A percentile compares a stretch with the other conserved stretches of the same genome.
Conservation (phyloP, 2,113 vertebrate species). For the Poecilia latipinna region DNA sequence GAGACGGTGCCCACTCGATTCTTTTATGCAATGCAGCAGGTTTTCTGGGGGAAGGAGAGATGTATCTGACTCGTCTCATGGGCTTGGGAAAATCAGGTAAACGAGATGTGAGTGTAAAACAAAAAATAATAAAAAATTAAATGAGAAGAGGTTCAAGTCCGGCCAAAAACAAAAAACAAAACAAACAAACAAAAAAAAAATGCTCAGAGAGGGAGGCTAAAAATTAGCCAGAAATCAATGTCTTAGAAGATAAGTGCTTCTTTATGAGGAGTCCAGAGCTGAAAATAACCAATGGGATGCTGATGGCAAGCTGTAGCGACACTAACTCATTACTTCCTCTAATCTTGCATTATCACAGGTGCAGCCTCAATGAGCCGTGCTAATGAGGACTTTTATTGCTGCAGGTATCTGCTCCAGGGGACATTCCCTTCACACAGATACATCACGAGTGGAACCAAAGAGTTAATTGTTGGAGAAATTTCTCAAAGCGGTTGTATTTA, state of each 20-base stretch:
- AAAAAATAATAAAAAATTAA: neutral
- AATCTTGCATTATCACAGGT: constrained; percentile 7
- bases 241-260: constrained; percentile 2
- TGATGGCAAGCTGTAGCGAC: constrained; percentile 9
- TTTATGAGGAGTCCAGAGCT: neutral
- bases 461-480: neutral
- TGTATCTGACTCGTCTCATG: constrained; percentile 69
- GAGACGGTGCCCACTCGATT: constrained; percentile 80
- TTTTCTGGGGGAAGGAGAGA: constrained; percentile 75
- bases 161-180: neutral
- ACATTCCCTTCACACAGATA: neutral
- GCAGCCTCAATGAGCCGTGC: neutral
- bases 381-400: constrained; percentile 18
- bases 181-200: constrained; percentile 2
- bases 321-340: constrained; percentile 8
- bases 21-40: constrained; percentile 80
- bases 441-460: neutral
- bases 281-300: neutral
- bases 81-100: constrained; percentile 72
- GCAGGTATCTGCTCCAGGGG: constrained; percentile 2
- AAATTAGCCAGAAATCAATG: constrained; percentile 10
- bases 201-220: constrained; percentile 9
- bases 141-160: neutral
- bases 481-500: neutral
- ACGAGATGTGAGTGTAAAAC: constrained; percentile 63